These are phyloP conservation scores for Busseola fusca DNA, from an alignment of 2,888 invertebrate species.

Conservation along the genomic window DNA sequence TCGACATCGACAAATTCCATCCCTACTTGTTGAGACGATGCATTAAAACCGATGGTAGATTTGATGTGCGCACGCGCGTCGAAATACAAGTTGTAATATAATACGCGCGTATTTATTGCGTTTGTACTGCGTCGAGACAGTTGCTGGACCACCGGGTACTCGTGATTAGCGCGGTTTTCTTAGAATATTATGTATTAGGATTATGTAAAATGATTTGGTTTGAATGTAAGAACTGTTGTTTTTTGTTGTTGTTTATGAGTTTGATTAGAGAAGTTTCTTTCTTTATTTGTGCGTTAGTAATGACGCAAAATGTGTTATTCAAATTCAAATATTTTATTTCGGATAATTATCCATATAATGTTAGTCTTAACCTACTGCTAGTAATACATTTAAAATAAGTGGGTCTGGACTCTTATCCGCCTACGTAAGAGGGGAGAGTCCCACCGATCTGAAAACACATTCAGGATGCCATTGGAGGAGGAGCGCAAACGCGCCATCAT, in stretches of 20 bases:
- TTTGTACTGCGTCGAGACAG: conserved; percentile 58
- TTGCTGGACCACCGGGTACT: conserved; percentile 57
- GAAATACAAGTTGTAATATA: conserved; percentile 84
- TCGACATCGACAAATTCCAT: conserved; percentile 62
- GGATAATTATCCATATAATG: no score
- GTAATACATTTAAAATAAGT: no score
- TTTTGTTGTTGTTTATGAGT: not conserved
- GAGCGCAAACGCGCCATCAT: no score
- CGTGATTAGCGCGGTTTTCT: conserved; percentile 53
- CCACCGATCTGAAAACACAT: no score
- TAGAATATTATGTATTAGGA: conserved; percentile 13
- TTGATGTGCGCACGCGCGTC: conserved; percentile 85
- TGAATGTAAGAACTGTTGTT: not conserved
- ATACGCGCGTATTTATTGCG: conserved; percentile 72
- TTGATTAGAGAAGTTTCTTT: not conserved
- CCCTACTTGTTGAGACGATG: conserved; percentile 67
- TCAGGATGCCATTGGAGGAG: no score
- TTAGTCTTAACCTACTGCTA: no score
- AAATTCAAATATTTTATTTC: no score
- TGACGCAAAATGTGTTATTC: not conserved
- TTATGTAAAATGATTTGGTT: conserved; percentile 20
- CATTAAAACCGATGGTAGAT: conserved; percentile 79
- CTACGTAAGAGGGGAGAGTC: no score
- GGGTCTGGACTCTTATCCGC: no score
- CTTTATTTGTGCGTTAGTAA: not conserved